phyloP scores from a whole-genome alignment of 1,140 invertebrate species.

The Gerris buenoi region DNA sequence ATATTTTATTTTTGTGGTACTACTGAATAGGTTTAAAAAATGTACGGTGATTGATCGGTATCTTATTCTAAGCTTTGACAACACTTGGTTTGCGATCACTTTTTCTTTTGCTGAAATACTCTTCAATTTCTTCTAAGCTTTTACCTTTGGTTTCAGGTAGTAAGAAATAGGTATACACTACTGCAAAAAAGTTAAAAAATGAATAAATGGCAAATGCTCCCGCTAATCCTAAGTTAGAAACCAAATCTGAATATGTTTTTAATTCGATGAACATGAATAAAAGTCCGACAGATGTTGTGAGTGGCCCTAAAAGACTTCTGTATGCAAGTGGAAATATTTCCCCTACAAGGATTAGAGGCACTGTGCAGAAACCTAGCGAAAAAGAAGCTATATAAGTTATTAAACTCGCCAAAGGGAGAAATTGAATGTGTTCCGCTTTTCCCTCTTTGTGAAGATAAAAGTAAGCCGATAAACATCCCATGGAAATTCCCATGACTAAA shows the following conservation, averaged over 20 bases:
- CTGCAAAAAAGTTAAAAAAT: slow-evolving; percentile 30
- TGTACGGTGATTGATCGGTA: too few species aligned
- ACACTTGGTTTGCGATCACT: too few species aligned
- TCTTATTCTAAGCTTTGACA: too few species aligned
- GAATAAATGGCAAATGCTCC: slow-evolving; percentile 38
- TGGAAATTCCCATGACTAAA: slow-evolving; percentile 34
- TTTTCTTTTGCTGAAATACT: slow-evolving; percentile 19
- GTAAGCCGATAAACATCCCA: slow-evolving; percentile 36
- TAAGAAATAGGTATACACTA: slow-evolving; percentile 31
- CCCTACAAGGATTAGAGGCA: slow-evolving; percentile 36
- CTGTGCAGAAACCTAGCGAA: slow-evolving; percentile 35
- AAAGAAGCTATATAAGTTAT: slow-evolving; percentile 34
- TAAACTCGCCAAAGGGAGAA: slow-evolving; percentile 33
- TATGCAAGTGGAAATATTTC: slow-evolving; percentile 34
- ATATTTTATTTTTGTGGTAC: too few species aligned
- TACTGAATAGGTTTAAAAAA: too few species aligned
- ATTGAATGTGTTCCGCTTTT: slow-evolving; percentile 22
- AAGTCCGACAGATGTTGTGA: slow-evolving; percentile 32
- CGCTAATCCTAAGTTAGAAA: slow-evolving; percentile 25
- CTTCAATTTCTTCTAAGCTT: slow-evolving; percentile 36
- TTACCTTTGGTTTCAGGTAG: slow-evolving; percentile 42
- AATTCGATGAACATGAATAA: slow-evolving; percentile 35
- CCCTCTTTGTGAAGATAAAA: slow-evolving; percentile 35
- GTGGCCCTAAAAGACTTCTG: slow-evolving; percentile 30
- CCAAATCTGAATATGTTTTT: slow-evolving; percentile 30